Evolutionary conservation across 2,797 vertebrate genomes (phyloP), one percentile per base, ranked within the genome.

Genomic region (Pseudochirops cupreus): DNA sequence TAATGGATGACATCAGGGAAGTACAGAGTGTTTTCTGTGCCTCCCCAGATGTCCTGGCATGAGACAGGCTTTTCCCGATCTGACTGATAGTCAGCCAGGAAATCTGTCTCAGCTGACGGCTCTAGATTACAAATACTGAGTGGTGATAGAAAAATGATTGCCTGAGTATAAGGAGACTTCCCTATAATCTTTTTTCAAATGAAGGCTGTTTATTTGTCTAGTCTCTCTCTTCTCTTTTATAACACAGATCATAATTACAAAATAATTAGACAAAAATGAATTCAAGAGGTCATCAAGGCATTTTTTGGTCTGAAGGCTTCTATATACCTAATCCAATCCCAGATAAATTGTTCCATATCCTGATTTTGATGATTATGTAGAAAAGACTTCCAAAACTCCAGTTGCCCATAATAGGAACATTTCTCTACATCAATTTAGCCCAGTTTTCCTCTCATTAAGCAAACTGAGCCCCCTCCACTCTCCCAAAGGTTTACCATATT

Each of bases 21-120:
- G 96, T 67, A 91, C 91, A 94, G 93, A 93, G 94, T 92, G 94
- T 97, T 96, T 97, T 96, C 95, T 97, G 82, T 96, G 92, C 74
- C 92, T 95, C 94, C 91, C 93, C 96, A 97, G 97, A 96, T 96
- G 96, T 96, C 96, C 95, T 97, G 94, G 95, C 94, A 96, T 57
- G 57, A 97, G 95, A 94, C 55, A 96, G 97, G 94, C 91, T 97
- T 97, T 96, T 97, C 94, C 94, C 92, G 92, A 92, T 95, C 74
- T 92, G 90, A 92, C 93, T 56, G 92, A 97, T 96, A 97, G 95
- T 92, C 91, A 96, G 96, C 62, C 95, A 96, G 91, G 93, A 97
- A 96, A 91, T 55, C 92, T 87, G 62, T 95, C 82, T 95, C 94
- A 24, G 54, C 91, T 50, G 62, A 97, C 62, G 95, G 55, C 58